Conservation (phyloP, 2,888 invertebrate genomes). For the Heteromyza rotundicornis region DNA sequence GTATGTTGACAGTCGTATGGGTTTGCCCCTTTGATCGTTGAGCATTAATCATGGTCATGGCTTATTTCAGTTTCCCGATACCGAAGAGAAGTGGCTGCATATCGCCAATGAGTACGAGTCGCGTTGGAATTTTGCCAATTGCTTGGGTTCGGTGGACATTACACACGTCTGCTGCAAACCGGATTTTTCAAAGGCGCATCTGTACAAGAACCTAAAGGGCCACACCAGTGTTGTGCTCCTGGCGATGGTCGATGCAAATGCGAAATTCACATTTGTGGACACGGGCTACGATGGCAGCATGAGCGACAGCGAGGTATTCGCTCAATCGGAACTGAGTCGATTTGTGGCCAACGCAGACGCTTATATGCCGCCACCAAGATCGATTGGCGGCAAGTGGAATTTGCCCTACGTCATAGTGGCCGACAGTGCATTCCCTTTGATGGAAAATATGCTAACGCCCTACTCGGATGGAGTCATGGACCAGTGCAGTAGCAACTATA, state of each 20-base stretch:
- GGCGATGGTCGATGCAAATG: neutral
- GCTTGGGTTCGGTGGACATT: conserved; percentile 2
- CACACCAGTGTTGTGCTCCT: neutral
- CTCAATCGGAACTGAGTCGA: neutral
- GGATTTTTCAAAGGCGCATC: neutral
- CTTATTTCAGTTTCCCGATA: conserved; percentile 9
- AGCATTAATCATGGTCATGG: too few relatives aligned
- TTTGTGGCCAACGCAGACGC: neutral
- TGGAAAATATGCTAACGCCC: neutral
- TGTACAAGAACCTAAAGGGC: neutral
- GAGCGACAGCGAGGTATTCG: neutral
- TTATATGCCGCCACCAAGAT: neutral
- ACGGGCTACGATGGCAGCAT: neutral
- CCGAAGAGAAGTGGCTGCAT: neutral
- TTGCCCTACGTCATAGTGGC: neutral
- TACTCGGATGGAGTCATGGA: neutral
- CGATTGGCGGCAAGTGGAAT: neutral
- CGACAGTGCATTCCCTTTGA: neutral
- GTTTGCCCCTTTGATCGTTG: too few relatives aligned
- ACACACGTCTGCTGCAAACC: neutral
- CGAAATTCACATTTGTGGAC: neutral
- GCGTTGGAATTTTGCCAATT: conserved; percentile 5
- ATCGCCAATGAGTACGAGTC: neutral
- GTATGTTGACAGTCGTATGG: neutral
- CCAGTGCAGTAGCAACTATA: conserved; percentile 3